Evolutionary conservation across 2,113 vertebrate genomes (phyloP).

Genomic region (Hippocampus comes): DNA sequence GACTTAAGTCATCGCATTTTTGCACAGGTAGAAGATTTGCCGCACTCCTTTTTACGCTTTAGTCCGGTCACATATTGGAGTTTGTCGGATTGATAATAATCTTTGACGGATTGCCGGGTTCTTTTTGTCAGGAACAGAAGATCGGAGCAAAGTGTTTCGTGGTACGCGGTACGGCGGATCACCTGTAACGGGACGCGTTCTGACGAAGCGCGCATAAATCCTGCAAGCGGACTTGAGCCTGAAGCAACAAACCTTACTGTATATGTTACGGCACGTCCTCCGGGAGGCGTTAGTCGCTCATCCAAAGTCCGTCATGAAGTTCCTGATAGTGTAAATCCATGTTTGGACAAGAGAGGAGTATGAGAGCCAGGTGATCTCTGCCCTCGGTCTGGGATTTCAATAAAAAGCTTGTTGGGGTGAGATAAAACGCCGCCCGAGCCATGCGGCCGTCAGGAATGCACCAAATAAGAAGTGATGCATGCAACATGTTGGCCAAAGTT

Average conservation of each 20-base stretch:
- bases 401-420: slow-evolving; percentile 12
- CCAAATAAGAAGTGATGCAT: slow-evolving; percentile 1
- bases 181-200: slow-evolving; percentile 20
- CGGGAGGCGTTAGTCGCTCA: slow-evolving; percentile 9
- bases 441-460: slow-evolving; percentile 3
- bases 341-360: slow-evolving; percentile 9
- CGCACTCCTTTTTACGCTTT: background rate
- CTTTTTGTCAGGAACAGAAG: background rate
- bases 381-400: slow-evolving; percentile 14
- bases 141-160: slow-evolving; percentile 13
- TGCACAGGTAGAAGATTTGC: slow-evolving; percentile 28
- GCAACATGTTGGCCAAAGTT: slow-evolving; percentile 15
- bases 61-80: slow-evolving; percentile 20
- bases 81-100: slow-evolving; percentile 37
- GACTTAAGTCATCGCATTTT: slow-evolving; percentile 54
- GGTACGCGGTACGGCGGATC: slow-evolving; percentile 12
- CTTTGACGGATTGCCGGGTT: slow-evolving; percentile 16
- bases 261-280: slow-evolving; percentile 17
- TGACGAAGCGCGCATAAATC: background rate
- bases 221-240: background rate
- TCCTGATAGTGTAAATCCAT: slow-evolving; percentile 7
- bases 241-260: slow-evolving; percentile 1
- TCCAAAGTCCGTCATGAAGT: slow-evolving; percentile 11
- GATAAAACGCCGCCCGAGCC: slow-evolving; percentile 3
- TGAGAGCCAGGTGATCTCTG: slow-evolving; percentile 22